Evolutionary conservation across 2,113 vertebrate species (phyloP).

Genomic region (Rhineura floridana): DNA sequence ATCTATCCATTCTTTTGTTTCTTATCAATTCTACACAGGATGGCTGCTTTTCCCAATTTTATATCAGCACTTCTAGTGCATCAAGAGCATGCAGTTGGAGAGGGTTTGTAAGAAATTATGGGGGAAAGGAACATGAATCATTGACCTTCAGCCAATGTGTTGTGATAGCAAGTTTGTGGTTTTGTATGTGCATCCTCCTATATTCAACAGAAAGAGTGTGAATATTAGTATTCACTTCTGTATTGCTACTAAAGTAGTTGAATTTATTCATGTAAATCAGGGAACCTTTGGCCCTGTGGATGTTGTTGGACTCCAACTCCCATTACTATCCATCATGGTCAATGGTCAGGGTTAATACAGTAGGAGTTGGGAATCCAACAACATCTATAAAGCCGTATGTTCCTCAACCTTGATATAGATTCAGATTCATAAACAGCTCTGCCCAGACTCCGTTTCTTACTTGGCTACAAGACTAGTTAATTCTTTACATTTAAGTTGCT

Average conservation of each 20-base stretch:
- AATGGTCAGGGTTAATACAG: too few species aligned
- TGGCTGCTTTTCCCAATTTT: background rate
- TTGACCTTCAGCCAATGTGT: too few species aligned
- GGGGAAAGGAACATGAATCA: background rate
- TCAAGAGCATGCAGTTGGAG: too few species aligned
- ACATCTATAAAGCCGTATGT: too few species aligned
- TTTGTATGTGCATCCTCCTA: background rate
- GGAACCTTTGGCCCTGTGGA: too few species aligned
- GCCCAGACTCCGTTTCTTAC: too few species aligned
- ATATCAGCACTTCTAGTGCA: background rate
- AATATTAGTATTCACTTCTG: background rate
- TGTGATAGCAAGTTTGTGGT: background rate
- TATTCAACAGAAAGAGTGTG: background rate
- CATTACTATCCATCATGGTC: too few species aligned
- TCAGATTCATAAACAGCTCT: background rate
- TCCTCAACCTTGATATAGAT: background rate
- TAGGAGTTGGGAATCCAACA: too few species aligned
- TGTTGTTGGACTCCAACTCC: too few species aligned
- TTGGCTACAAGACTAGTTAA: background rate
- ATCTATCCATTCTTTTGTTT: background rate
- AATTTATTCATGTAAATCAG: background rate
- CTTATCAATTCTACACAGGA: background rate
- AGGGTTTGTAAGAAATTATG: too few species aligned
- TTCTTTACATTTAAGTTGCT: background rate
- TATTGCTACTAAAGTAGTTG: background rate